phyloP scores from a whole-genome alignment of 2,888 invertebrate genomes.

The Drepana falcataria region DNA sequence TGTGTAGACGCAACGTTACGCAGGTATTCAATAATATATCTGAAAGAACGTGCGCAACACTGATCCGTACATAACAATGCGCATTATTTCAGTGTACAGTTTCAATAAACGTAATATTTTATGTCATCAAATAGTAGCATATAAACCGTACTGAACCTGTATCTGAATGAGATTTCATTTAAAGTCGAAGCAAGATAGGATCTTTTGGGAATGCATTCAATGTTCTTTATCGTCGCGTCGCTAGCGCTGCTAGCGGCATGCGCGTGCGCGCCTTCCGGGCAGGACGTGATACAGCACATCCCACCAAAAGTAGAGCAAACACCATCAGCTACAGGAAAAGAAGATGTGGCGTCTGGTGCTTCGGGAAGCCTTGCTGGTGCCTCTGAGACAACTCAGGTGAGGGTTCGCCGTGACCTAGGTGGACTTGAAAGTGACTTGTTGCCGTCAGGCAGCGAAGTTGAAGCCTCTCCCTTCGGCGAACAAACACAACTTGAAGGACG shows the following conservation, averaged over 20 bases:
- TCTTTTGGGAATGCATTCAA: constrained; percentile 65
- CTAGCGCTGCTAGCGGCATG: constrained; percentile 61
- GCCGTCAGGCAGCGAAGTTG: constrained; percentile 51
- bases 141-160: constrained; percentile 33
- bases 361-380: constrained; percentile 58
- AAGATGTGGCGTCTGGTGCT: constrained; percentile 65
- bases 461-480: constrained; percentile 57
- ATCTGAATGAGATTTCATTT: constrained; percentile 29
- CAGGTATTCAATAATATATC: constrained; percentile 39
- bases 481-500: constrained; percentile 48
- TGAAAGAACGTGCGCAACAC: constrained; percentile 49
- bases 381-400: constrained; percentile 35
- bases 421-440: constrained; percentile 63
- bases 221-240: constrained; percentile 63
- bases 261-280: constrained; percentile 55
- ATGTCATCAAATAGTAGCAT: constrained; percentile 40
- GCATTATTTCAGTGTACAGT: constrained; percentile 47
- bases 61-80: constrained; percentile 50
- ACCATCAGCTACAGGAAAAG: constrained; percentile 68
- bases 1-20: constrained; percentile 47
- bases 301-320: constrained; percentile 59
- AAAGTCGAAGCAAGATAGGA: constrained; percentile 59
- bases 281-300: constrained; percentile 66
- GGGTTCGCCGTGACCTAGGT: constrained; percentile 48
- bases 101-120: constrained; percentile 56